Percentiles rank a stretch among this genome's conserved stretches.
phyloP scores from a whole-genome alignment of 1,140 invertebrate species.

The Zaprionus taronus region DNA sequence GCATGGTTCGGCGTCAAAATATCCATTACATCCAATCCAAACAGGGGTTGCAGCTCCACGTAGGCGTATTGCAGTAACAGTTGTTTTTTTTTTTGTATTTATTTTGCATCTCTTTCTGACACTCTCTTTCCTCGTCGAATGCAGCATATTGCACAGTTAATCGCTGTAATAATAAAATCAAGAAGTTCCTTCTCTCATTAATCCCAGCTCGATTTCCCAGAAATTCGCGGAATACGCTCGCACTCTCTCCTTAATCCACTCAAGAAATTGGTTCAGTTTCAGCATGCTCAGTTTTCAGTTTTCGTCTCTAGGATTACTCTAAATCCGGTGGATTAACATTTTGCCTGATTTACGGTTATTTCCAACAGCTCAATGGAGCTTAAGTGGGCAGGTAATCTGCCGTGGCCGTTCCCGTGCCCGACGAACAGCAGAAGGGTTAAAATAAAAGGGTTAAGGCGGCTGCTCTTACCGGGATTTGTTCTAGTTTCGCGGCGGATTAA shows the following conservation, averaged over 20 bases:
- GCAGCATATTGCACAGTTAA: slow-evolving; percentile 26
- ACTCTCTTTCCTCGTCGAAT: slow-evolving; percentile 1
- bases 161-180: slow-evolving; percentile 34
- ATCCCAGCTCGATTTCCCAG: not conserved
- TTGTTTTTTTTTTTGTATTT: not conserved
- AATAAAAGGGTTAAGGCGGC: slow-evolving; percentile 65
- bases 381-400: slow-evolving; percentile 71
- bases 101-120: not conserved
- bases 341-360: slow-evolving; percentile 60
- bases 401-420: not conserved
- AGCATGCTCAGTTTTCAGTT: slow-evolving; percentile 28
- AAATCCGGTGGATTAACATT: slow-evolving; percentile 54
- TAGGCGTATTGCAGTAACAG: slow-evolving; percentile 43
- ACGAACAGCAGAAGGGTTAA: slow-evolving; percentile 62
- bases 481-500: slow-evolving; percentile 69
- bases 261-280: slow-evolving; percentile 43
- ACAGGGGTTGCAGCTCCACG: slow-evolving; percentile 62
- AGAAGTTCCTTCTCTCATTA: slow-evolving; percentile 15
- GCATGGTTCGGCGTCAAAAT: slow-evolving; percentile 82
- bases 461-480: slow-evolving; percentile 43
- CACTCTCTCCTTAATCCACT: slow-evolving; percentile 34
- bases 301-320: slow-evolving; percentile 54
- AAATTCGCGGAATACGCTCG: slow-evolving; percentile 30
- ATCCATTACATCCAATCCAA: slow-evolving; percentile 84
- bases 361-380: slow-evolving; percentile 78